Conservation (phyloP, 2,113 vertebrate genomes). For the Aplodontia rufa region DNA sequence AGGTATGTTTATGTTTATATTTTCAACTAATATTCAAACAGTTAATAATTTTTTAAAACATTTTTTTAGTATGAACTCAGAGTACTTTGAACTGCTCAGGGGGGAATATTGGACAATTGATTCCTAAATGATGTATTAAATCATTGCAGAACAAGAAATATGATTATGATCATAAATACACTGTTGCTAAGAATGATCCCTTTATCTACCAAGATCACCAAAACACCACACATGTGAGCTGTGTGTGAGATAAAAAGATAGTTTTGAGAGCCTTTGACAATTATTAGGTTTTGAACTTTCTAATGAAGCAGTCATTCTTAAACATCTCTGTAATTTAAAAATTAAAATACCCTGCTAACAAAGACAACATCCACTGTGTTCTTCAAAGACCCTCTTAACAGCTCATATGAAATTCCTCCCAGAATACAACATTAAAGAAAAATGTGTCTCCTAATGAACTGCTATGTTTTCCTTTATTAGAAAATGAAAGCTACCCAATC, state of each 20-base stretch:
- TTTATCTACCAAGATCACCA: constrained; percentile 39
- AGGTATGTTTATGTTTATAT: neutral
- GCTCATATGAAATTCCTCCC: neutral
- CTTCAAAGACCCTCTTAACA: constrained; percentile 25
- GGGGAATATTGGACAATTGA: neutral
- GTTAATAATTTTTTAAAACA: neutral
- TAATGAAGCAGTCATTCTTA: constrained; percentile 14
- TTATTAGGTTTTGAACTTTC: constrained; percentile 38
- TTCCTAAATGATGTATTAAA: constrained; percentile 45
- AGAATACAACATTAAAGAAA: constrained; percentile 22
- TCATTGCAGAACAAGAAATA: constrained; percentile 38
- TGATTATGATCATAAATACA: constrained; percentile 20
- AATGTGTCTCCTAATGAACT: constrained; percentile 1
- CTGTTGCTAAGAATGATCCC: constrained; percentile 40
- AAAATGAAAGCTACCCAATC: neutral
- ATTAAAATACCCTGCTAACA: neutral
- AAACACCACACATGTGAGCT: neutral
- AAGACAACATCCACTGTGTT: neutral
- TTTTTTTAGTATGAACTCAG: neutral
- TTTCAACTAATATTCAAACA: neutral
- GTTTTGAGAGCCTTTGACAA: neutral
- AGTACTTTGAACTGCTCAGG: neutral
- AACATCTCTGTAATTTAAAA: neutral
- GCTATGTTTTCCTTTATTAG: neutral
- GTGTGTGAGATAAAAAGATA: constrained; percentile 23